Conservation (phyloP, 2,113 vertebrate genomes). For the Scalopus aquaticus region DNA sequence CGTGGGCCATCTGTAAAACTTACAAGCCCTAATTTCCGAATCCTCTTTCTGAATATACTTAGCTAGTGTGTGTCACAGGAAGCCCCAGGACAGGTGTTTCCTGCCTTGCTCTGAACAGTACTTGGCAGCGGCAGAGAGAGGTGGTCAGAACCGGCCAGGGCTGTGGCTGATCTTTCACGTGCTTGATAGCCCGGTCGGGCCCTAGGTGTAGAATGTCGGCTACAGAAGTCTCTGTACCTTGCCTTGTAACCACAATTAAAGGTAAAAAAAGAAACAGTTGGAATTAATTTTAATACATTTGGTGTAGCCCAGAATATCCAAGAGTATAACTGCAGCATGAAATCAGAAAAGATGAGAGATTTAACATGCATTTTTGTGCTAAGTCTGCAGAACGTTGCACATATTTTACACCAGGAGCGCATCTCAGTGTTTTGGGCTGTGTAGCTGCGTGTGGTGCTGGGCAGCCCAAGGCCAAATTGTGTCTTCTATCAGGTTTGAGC, state of each 20-base stretch:
- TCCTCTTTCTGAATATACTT: neutral
- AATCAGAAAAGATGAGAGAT: neutral
- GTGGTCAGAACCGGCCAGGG: neutral
- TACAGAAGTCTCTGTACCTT: neutral
- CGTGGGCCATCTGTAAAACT: neutral
- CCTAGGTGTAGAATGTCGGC: neutral
- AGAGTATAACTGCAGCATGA: neutral
- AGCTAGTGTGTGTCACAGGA: conserved; percentile 13
- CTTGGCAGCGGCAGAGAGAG: neutral
- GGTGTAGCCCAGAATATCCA: neutral
- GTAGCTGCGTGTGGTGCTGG: neutral
- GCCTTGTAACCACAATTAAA: neutral
- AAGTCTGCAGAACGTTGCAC: neutral
- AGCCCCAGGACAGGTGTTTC: conserved; percentile 61
- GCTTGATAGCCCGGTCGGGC: neutral
- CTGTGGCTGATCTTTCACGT: neutral
- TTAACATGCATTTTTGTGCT: neutral
- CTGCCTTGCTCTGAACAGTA: neutral
- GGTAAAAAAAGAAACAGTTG: neutral
- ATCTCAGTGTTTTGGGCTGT: neutral
- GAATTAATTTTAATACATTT: neutral
- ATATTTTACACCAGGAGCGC: neutral
- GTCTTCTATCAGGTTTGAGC: neutral
- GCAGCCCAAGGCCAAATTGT: neutral
- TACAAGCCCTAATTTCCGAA: conserved; percentile 9